phyloP scores from a whole-genome alignment of 2,113 vertebrate species.

The human (Homo sapiens) region GRCh38 chr17:55927001-55927500 shows the following conservation, averaged over 20 bases:
- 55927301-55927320: background rate
- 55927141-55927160: background rate
- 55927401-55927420: conserved; percentile 4
- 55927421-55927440: background rate
- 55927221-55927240: background rate
- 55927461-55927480: conserved; percentile 5
- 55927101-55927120: background rate
- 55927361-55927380: background rate
- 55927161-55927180: background rate
- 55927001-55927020: background rate
- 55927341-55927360: background rate
- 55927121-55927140: background rate
- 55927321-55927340: background rate
- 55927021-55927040: background rate
- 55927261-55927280: background rate
- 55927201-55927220: background rate
- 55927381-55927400: background rate
- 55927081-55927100: background rate
- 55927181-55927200: background rate
- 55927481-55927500: background rate
- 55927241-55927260: background rate
- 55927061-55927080: background rate
- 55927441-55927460: background rate
- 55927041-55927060: background rate
- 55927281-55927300: background rate